Base-by-base conservation (phyloP, 2,797 vertebrate species). In the Pampus argenteus region DNA sequence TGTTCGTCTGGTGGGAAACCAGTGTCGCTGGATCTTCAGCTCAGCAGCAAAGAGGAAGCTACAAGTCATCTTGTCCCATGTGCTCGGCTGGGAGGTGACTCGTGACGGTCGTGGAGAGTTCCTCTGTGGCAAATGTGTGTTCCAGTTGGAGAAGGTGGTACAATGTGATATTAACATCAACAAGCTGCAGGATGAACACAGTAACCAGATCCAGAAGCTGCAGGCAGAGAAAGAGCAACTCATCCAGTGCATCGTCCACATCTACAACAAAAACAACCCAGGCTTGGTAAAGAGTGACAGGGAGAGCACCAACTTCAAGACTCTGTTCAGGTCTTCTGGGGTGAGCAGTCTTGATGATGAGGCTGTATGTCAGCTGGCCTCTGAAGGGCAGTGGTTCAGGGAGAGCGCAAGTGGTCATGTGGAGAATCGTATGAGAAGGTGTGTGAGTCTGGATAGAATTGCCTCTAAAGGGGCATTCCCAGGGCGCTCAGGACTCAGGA, bases 21-120 rank as follows among this genome's bases (percentile, higher is more conserved):
- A 93, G 66, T 93, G 94, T 72, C 94, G 92, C 79, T 95, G 94
- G 94, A 92, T 96, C 68, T 96, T 95, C 83, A 92, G 92, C 71
- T 77, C 87, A 5, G 84, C 88, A 4, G 91, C 89, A 14, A 89
- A 87, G 56, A 83, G 85, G 78, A 93, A 90, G 69, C 85, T 95
- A 20, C 93, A 93, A 6, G 88, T 93, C 58, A 81, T 95, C 55
- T 79, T 95, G 76, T 94, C 94, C 11, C 91, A 92, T 8, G 91
- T 95, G 50, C 84, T 95, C 62, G 93, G 88, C 44, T 38, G 75
- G 56, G 90, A 91, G 66, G 74, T 95, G 57, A 87, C 83, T 26
- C 92, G 92, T 1, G 94, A 95, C 9, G 92, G 93, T 3, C 86
- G 71, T 8, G 78, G 89, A 14, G 94, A 95, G 87, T 94, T 95